Conservation (phyloP, 2,113 vertebrate species). For the Leptobrachium leishanense region DNA sequence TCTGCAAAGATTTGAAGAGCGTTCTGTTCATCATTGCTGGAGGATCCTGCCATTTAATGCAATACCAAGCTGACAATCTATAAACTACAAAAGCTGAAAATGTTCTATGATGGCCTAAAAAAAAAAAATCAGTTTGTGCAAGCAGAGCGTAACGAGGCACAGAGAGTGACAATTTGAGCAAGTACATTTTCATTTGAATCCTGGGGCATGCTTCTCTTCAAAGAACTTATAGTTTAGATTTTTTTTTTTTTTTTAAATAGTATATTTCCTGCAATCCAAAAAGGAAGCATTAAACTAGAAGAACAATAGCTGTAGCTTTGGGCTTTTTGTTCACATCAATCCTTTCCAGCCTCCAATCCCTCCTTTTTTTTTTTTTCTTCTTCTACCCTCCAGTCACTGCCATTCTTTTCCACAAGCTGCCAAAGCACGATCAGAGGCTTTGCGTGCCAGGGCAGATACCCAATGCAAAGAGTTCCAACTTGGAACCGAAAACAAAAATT, state of each 20-base stretch:
- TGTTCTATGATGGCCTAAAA: slow-evolving; percentile 8
- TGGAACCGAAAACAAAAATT: neutral
- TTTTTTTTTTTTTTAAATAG: neutral
- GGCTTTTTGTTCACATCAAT: neutral
- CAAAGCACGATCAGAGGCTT: neutral
- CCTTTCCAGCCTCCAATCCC: neutral
- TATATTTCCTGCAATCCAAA: slow-evolving; percentile 7
- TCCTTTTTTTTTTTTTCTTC: neutral
- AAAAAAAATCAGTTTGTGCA: neutral
- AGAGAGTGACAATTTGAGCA: neutral
- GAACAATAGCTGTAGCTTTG: neutral
- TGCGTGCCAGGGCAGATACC: neutral
- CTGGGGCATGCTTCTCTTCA: slow-evolving; percentile 1
- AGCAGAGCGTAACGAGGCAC: neutral
- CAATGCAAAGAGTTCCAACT: neutral
- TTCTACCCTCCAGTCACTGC: neutral
- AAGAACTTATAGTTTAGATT: slow-evolving; percentile 1
- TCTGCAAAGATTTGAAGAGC: neutral
- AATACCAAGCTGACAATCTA: neutral
- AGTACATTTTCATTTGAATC: slow-evolving; percentile 4
- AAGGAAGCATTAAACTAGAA: slow-evolving; percentile 4
- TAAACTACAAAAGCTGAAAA: slow-evolving; percentile 1
- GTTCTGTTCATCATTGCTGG: neutral
- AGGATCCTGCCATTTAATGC: slow-evolving; percentile 4
- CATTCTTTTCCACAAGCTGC: neutral